These are phyloP conservation scores for Saxidomus purpurata DNA, from an alignment of 1,140 invertebrate genomes.

Conservation along the genomic window DNA sequence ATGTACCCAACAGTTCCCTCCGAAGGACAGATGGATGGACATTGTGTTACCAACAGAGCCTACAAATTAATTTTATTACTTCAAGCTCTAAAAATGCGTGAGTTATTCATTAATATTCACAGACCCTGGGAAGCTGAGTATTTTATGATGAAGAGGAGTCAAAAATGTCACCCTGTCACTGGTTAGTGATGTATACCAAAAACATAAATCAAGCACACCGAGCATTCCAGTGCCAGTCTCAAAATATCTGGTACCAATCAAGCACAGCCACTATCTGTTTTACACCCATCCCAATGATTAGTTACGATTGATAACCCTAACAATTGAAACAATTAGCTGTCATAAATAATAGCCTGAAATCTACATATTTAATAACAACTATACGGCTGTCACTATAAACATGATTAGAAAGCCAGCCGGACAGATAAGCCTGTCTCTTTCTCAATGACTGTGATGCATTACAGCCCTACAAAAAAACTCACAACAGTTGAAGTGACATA, in stretches of 20 bases:
- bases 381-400: conserved; percentile 35
- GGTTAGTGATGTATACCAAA: neutral
- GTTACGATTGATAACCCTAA: conserved; percentile 38
- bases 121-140: neutral
- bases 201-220: conserved; percentile 42
- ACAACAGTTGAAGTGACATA: neutral
- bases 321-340: conserved; percentile 52
- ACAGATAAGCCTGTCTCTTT: conserved; percentile 29
- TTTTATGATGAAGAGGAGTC: neutral
- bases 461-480: conserved; percentile 31
- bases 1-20: too few species aligned
- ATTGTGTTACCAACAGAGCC: too few species aligned
- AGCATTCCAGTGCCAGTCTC: conserved; percentile 5
- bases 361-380: conserved; percentile 39
- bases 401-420: conserved; percentile 37
- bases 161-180: conserved; percentile 14
- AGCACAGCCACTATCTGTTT: conserved; percentile 27
- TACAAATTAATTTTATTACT: too few species aligned
- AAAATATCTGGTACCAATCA: conserved; percentile 40
- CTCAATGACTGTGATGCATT: conserved; percentile 13
- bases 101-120: too few species aligned
- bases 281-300: conserved; percentile 45
- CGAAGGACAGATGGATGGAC: too few species aligned
- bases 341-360: conserved; percentile 44
- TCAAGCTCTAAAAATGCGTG: too few species aligned